A percentile compares a stretch with the other conserved stretches of the same genome.
Conservation (phyloP, 2,113 vertebrate species). For the Tretioscincus oriximinensis region DNA sequence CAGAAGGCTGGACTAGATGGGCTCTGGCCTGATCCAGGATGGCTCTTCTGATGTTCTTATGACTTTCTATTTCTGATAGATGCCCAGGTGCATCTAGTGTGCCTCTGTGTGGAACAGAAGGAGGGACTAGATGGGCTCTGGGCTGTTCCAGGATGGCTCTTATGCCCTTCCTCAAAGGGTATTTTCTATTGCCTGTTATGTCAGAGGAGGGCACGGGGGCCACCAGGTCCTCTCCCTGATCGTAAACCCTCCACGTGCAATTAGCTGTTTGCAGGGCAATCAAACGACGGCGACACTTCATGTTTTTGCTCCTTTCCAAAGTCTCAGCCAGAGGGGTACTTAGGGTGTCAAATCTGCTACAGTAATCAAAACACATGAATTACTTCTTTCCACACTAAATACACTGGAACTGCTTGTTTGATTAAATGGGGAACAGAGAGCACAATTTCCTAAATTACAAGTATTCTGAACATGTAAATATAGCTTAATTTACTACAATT, state of each 20-base stretch:
- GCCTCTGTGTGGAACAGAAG: too few relatives aligned
- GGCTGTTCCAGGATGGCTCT: too few relatives aligned
- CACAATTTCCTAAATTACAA: slow-evolving; percentile 99
- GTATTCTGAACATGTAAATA: slow-evolving; percentile 99
- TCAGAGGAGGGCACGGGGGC: slow-evolving; percentile 54
- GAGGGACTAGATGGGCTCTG: too few relatives aligned
- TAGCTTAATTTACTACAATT: slow-evolving; percentile 99
- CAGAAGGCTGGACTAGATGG: too few relatives aligned
- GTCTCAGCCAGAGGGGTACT: slow-evolving; percentile 94
- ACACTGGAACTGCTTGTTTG: slow-evolving; percentile 94
- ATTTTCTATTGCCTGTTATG: slow-evolving; percentile 57
- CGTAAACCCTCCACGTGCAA: slow-evolving; percentile 85
- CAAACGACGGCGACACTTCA: slow-evolving; percentile 91
- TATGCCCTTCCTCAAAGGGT: slow-evolving; percentile 32
- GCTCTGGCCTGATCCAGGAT: too few relatives aligned
- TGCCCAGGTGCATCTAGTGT: too few relatives aligned
- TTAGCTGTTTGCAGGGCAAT: slow-evolving; percentile 91
- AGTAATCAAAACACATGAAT: slow-evolving; percentile 95
- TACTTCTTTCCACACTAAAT: slow-evolving; percentile 91
- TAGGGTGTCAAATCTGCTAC: slow-evolving; percentile 94
- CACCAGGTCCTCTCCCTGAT: slow-evolving; percentile 72
- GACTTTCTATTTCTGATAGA: too few relatives aligned
- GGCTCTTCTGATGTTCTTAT: too few relatives aligned
- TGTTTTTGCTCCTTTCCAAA: slow-evolving; percentile 96
- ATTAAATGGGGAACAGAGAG: slow-evolving; percentile 99